Evolutionary conservation across 2,888 invertebrate species (phyloP).

Genomic region (Meandrusa payeni): DNA sequence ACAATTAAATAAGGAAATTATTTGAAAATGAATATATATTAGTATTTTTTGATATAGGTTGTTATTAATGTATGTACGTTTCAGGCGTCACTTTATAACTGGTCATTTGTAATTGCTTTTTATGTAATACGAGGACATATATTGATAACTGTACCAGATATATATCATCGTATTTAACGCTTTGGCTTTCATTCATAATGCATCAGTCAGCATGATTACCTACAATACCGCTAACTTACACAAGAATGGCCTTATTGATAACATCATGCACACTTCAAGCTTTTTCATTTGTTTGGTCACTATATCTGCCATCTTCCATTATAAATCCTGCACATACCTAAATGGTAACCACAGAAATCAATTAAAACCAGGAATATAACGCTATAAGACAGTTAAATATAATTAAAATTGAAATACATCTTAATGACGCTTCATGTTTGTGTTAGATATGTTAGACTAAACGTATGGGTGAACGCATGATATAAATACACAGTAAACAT

Average conservation of each 20-base stretch:
- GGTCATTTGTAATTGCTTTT: constrained; percentile 26
- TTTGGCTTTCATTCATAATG: constrained; percentile 31
- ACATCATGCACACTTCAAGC: constrained; percentile 4
- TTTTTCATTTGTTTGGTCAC: constrained; percentile 6
- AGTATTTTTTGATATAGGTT: too few relatives aligned
- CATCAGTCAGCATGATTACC: constrained; percentile 31
- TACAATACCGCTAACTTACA: constrained; percentile 18
- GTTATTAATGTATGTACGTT: too few relatives aligned
- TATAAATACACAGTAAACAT: constrained; percentile 52
- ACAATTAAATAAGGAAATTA: too few relatives aligned
- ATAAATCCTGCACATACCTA: constrained; percentile 15
- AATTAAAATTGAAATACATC: constrained; percentile 22
- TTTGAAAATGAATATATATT: too few relatives aligned
- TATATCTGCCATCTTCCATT: constrained; percentile 8
- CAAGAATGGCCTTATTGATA: constrained; percentile 8
- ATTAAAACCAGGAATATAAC: constrained; percentile 10
- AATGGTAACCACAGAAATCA: constrained; percentile 13
- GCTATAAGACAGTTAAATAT: constrained; percentile 12
- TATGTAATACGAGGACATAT: constrained; percentile 25
- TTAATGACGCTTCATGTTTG: constrained; percentile 49
- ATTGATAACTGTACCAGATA: not conserved
- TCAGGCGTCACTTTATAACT: constrained; percentile 23
- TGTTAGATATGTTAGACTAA: constrained; percentile 48
- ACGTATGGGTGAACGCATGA: constrained; percentile 60
- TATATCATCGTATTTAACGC: constrained; percentile 28